Evolutionary conservation across 2,113 vertebrate genomes (phyloP), one percentile per base, ranked within the genome.

Genomic region (Lampris incognitus): DNA sequence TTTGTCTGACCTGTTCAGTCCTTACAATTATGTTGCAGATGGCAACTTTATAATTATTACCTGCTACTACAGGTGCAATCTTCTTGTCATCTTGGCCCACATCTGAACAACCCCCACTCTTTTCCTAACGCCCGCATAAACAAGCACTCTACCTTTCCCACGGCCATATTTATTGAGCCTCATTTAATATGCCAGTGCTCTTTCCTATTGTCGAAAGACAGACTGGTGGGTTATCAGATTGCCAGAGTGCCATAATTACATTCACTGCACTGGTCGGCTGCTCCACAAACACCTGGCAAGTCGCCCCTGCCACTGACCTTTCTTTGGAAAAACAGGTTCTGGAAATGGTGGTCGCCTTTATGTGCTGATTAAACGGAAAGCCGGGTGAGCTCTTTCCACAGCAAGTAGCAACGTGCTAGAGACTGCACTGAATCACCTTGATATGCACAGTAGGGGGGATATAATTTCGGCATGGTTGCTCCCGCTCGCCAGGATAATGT

Each of bases 171-270:
- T 84, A 83, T 86, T 58, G 66, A 91, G 76, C 74, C 74, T 60
- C 66, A 76, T 91, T 84, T 87, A 89, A 90, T 91, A 88, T 91
- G 80, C 84, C 73, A 37, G 76, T 76, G 78, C 87, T 82, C 84
- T 86, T 85, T 88, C 66, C 81, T 37, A 11, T 61, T 67, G 89
- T 80, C 86, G 90, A 92, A 84, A 85, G 89, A 91, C 76, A 59
- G 88, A 87, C 76, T 85, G 87, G 83, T 87, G 83, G 87, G 86
- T 92, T 92, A 92, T 93, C 85, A 88, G 87, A 89, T 89, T 68
- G 86, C 79, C 79, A 77, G 83, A 77, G 90, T 77, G 58, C 81
- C 72, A 60, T 91, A 91, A 92, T 91, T 92, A 93, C 90, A 91
- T 88, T 91, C 87, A 88, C 68, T 36, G 59, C 76, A 79, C 83